Evolutionary conservation across 2,113 vertebrate species (phyloP), one percentile per base, ranked within the genome.

Genomic region (Lophochroa leadbeateri): DNA sequence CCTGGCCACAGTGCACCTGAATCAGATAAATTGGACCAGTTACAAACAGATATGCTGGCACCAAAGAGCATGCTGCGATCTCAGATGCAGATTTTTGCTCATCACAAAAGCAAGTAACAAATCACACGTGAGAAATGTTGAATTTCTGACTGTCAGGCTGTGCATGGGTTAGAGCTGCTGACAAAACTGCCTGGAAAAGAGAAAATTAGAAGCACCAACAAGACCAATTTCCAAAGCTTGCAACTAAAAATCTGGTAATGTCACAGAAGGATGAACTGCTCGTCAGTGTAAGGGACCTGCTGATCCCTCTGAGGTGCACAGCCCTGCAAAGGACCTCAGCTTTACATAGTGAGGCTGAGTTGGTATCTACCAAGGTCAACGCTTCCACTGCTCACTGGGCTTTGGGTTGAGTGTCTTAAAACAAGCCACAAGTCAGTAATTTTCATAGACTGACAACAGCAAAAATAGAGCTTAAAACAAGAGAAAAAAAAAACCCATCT

Each of bases 1-100:
- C 99, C 99, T 98, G 99, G 99, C 99, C 99, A 99, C 99, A 99
- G 98, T 98, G 99, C 98, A 99, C 99, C 99, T 99, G 96, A 97
- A 98, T 98, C 97, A 94, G 98, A 98, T 98, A 98, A 98, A 98
- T 98, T 95, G 97, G 97, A 98, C 97, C 96, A 97, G 97, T 98
- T 98, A 98, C 83, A 98, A 97, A 98, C 97, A 97, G 77, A 97
- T 92, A 96, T 77, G 95, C 92, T 88, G 92, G 96, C 96, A 97
- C 88, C 94, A 95, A 96, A 94, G 28, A 96, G 96, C 94, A 97
- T 61, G 89, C 95, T 97, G 96, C 86, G 87, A 94, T 94, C 96
- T 94, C 95, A 79, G 95, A 94, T 75, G 19, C 46, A 83, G 70
- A 25, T 18, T 79, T 83, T 46, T 55, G 87, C 86, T 90, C 39